phyloP scores from a whole-genome alignment of 2,113 vertebrate genomes.

The Seriola quinqueradiata region DNA sequence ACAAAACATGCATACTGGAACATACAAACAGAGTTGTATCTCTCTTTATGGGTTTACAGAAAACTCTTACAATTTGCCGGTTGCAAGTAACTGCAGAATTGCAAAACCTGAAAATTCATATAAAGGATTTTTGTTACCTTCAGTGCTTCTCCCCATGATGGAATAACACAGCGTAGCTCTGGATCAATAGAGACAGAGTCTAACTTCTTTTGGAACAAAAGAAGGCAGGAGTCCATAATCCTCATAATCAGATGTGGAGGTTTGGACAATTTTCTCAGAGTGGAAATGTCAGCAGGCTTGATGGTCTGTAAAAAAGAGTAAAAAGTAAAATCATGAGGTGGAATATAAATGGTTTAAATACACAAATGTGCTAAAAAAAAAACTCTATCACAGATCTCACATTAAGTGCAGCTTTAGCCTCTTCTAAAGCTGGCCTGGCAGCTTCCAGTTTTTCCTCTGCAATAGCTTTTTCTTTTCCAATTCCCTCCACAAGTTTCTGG shows the following conservation, averaged over 20 bases:
- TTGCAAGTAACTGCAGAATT: neutral
- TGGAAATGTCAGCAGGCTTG: slow-evolving; percentile 87
- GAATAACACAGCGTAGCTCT: slow-evolving; percentile 77
- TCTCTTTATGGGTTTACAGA: neutral
- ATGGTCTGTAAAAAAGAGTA: slow-evolving; percentile 81
- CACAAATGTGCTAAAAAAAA: neutral
- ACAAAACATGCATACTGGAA: neutral
- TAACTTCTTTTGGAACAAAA: slow-evolving; percentile 87
- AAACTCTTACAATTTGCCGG: neutral
- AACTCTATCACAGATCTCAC: slow-evolving; percentile 74
- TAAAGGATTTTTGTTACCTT: slow-evolving; percentile 80
- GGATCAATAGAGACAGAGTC: slow-evolving; percentile 80
- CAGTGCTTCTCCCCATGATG: slow-evolving; percentile 86
- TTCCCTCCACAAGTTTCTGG: slow-evolving; percentile 89
- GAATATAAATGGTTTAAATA: neutral
- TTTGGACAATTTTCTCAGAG: slow-evolving; percentile 87
- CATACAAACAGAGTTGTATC: neutral
- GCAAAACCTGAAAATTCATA: slow-evolving; percentile 36
- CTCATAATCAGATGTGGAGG: slow-evolving; percentile 89
- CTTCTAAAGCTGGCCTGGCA: slow-evolving; percentile 87
- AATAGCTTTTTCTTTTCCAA: slow-evolving; percentile 86
- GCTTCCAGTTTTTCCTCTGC: slow-evolving; percentile 88
- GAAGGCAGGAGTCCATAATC: slow-evolving; percentile 87
- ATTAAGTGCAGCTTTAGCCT: slow-evolving; percentile 88
- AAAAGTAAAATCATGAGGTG: neutral